A percentile compares a stretch with the other conserved stretches of the same genome.
Conservation (phyloP, 2,797 vertebrate species). For the Pipistrellus pygmaeus region DNA sequence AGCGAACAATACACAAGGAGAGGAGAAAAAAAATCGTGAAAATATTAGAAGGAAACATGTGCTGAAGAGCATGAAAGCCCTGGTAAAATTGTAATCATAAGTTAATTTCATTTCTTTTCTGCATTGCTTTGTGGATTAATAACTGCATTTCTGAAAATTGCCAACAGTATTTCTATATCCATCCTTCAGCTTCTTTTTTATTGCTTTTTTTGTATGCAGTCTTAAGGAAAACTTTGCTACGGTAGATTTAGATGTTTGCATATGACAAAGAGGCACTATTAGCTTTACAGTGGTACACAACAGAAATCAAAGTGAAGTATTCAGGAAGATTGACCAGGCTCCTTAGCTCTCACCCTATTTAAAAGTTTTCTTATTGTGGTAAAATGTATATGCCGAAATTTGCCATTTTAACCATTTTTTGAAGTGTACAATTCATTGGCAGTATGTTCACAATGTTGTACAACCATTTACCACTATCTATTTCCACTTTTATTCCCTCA, state of each 20-base stretch:
- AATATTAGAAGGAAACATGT: conserved; percentile 12
- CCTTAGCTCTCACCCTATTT: not conserved
- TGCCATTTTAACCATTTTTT: not conserved
- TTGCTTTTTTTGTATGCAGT: not conserved
- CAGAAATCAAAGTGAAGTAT: conserved; percentile 3
- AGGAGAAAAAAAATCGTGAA: not conserved
- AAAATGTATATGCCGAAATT: conserved; percentile 1
- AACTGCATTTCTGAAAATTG: conserved; percentile 26
- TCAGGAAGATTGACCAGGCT: not conserved
- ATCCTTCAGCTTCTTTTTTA: not conserved
- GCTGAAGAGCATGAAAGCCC: not conserved
- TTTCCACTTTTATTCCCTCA: not conserved
- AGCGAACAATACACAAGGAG: conserved; percentile 27
- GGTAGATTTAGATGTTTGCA: conserved; percentile 22
- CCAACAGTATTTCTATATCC: not conserved
- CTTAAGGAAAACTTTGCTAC: not conserved
- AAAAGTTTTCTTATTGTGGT: not conserved
- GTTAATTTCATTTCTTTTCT: conserved; percentile 45
- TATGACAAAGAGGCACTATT: not conserved
- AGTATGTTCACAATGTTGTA: not conserved
- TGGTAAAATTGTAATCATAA: not conserved
- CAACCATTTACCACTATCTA: not conserved
- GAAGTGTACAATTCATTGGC: not conserved
- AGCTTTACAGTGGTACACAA: not conserved
- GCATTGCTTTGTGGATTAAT: conserved; percentile 31